Evolutionary conservation across 92 coral and sea anemone genomes (phyloP).

Genomic region (Paragorgia papillata): DNA sequence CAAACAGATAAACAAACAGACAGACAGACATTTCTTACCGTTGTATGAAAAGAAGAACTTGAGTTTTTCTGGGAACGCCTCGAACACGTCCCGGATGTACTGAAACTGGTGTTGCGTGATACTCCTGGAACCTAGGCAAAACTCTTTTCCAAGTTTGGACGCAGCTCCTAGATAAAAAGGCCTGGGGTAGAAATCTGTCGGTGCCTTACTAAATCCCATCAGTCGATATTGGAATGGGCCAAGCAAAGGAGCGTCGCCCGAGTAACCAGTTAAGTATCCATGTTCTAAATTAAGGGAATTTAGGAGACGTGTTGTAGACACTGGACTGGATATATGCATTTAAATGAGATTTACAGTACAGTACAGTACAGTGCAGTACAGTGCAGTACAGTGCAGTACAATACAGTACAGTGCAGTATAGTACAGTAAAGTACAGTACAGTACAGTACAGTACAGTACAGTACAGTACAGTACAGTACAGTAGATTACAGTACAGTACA

Average conservation of each 20-base stretch:
- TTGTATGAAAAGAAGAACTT: conserved; percentile 61
- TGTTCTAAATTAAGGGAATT: conserved; percentile 17
- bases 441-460: no score
- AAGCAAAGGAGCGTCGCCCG: conserved; percentile 61
- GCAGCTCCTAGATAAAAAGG: conserved; percentile 53
- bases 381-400: no score
- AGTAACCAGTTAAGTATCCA: conserved; percentile 65
- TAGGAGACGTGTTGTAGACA: no score
- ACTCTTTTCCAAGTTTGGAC: not conserved
- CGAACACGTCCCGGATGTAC: conserved; percentile 51
- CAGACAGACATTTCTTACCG: no score
- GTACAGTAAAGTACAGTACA: no score
- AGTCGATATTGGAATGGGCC: conserved; percentile 62
- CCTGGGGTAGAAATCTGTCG: conserved; percentile 74
- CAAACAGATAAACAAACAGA: no score
- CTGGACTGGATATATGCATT: not conserved
- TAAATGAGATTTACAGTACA: no score
- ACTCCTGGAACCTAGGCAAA: conserved; percentile 57
- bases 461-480: no score
- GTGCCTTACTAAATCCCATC: conserved; percentile 67
- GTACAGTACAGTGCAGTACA: no score
- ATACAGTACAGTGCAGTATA: no score
- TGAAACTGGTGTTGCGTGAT: conserved; percentile 48
- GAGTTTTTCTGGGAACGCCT: conserved; percentile 44
- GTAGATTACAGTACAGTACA: no score